Conservation (phyloP, 53 echinoderm and acorn worm genomes). For the Holothuria scabra region DNA sequence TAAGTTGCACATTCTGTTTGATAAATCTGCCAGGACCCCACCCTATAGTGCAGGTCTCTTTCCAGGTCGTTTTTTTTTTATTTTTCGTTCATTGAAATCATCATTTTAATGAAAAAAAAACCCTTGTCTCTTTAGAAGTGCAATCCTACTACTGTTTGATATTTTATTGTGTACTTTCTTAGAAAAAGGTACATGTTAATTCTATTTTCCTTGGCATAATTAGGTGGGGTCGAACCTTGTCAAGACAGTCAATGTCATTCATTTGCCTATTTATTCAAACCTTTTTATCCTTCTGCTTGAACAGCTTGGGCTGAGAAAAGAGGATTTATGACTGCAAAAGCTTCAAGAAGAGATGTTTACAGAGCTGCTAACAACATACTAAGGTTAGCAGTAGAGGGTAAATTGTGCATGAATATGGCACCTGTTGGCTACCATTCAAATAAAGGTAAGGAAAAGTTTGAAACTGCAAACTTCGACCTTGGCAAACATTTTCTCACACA, state of each 20-base stretch:
- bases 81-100: too few relatives aligned
- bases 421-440: constrained; percentile 82
- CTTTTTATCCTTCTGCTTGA: neutral
- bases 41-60: too few relatives aligned
- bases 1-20: too few relatives aligned
- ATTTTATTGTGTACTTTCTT: too few relatives aligned
- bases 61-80: too few relatives aligned
- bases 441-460: constrained; percentile 65
- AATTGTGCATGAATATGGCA: constrained; percentile 92
- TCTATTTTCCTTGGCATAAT: neutral
- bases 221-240: too few relatives aligned
- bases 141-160: too few relatives aligned
- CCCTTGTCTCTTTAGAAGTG: too few relatives aligned
- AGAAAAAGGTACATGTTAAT: neutral
- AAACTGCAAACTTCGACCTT: too few relatives aligned
- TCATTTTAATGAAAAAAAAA: too few relatives aligned
- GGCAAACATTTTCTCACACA: too few relatives aligned
- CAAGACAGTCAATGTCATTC: neutral
- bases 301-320: constrained; percentile 97
- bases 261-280: neutral
- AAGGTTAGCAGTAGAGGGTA: constrained; percentile 91
- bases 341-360: constrained; percentile 87
- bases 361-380: constrained; percentile 93
- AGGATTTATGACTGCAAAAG: constrained; percentile 94
- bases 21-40: too few relatives aligned